Percentiles rank a stretch among this genome's conserved stretches.
Conservation (phyloP, 2,113 vertebrate genomes). For the Steatornis caripensis region DNA sequence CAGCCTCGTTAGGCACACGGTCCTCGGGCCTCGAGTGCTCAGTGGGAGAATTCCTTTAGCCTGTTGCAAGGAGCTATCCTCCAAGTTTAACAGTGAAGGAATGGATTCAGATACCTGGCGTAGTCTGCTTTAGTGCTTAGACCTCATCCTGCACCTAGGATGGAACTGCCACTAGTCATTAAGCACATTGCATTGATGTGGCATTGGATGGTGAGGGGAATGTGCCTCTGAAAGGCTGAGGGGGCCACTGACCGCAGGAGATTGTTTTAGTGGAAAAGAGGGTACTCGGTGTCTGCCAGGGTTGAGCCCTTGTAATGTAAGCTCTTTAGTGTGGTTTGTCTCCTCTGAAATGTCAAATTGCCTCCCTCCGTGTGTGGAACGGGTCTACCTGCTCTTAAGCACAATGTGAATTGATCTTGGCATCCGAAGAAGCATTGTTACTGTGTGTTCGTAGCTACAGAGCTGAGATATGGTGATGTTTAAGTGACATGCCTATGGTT, state of each 20-base stretch:
- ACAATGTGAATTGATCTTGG: neutral
- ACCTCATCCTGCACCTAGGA: neutral
- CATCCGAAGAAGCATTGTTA: neutral
- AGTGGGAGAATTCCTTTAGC: conserved; percentile 32
- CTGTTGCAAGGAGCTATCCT: conserved; percentile 49
- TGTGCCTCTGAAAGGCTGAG: neutral
- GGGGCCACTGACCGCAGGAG: neutral
- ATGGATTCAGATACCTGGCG: neutral
- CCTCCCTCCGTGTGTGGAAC: neutral
- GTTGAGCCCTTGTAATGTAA: conserved; percentile 16
- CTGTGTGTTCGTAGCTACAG: neutral
- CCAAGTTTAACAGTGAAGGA: conserved; percentile 25
- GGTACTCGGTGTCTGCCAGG: neutral
- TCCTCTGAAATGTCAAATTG: conserved; percentile 15
- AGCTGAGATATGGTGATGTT: neutral
- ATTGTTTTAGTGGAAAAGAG: neutral
- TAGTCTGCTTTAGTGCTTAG: neutral
- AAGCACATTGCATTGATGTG: neutral
- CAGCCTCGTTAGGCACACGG: conserved; percentile 74
- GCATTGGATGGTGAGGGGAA: neutral
- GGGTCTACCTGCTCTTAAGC: neutral
- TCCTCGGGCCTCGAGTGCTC: conserved; percentile 58
- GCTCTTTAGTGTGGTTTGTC: conserved; percentile 20
- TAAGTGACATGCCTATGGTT: neutral
- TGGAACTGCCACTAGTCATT: neutral